Conservation (phyloP, 2,888 invertebrate genomes). For the Argyra leucocephala region DNA sequence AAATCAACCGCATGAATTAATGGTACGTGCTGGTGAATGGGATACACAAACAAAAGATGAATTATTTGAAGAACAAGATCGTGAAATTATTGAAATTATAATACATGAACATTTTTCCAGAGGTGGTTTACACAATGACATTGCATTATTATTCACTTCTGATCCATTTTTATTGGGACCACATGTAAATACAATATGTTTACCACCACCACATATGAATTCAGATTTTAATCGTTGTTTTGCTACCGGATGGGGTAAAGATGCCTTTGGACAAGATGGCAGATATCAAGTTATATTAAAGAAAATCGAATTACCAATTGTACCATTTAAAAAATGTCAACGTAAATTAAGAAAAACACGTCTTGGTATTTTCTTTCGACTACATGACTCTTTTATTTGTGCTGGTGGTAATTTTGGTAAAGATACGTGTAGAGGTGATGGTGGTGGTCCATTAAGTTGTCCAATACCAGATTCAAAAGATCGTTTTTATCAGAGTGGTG, state of each 20-base stretch:
- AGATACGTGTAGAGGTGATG: slow-evolving; percentile 48
- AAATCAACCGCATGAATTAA: slow-evolving; percentile 28
- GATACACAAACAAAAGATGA: slow-evolving; percentile 62
- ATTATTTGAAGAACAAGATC: slow-evolving; percentile 57
- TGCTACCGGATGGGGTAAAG: slow-evolving; percentile 34
- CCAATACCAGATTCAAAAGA: slow-evolving; percentile 35
- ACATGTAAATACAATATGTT: slow-evolving; percentile 60
- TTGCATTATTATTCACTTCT: slow-evolving; percentile 57
- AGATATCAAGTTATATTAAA: no score
- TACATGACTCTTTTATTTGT: slow-evolving; percentile 62
- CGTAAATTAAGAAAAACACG: slow-evolving; percentile 48
- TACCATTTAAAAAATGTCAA: slow-evolving; percentile 46
- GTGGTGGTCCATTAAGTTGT: slow-evolving; percentile 70
- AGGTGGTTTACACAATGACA: slow-evolving; percentile 61
- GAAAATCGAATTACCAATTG: slow-evolving; percentile 59
- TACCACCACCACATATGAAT: slow-evolving; percentile 46
- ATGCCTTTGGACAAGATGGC: slow-evolving; percentile 40
- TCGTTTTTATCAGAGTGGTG: slow-evolving; percentile 30
- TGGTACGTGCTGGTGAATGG: slow-evolving; percentile 66
- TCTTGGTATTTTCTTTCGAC: slow-evolving; percentile 53
- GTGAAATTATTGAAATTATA: slow-evolving; percentile 44
- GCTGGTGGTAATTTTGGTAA: slow-evolving; percentile 63
- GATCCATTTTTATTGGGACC: slow-evolving; percentile 52
- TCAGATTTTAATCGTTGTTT: slow-evolving; percentile 37
- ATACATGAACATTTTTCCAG: slow-evolving; percentile 46